Percentiles rank a stretch among this genome's conserved stretches.
phyloP scores from a whole-genome alignment of 2,888 invertebrate genomes.

The Nomada lathburiana region DNA sequence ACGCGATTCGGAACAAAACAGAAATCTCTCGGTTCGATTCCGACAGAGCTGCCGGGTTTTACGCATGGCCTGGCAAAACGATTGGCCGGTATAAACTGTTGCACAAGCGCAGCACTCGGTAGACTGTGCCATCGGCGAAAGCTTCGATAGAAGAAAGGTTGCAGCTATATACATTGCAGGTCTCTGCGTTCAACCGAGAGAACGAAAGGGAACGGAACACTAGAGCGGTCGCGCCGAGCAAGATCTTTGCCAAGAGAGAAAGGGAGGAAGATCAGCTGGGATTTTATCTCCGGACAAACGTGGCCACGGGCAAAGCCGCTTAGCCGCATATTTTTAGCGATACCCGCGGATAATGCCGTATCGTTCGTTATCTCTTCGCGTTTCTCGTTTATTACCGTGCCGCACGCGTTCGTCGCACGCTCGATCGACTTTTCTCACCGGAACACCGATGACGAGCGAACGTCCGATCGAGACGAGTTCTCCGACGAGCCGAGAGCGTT shows the following conservation, averaged over 20 bases:
- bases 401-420: not conserved
- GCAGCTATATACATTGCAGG: no score
- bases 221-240: no score
- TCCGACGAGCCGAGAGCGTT: no score
- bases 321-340: slow-evolving; percentile 22
- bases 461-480: no score
- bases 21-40: slow-evolving; percentile 2
- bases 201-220: not conserved
- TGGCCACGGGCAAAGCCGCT: slow-evolving; percentile 47
- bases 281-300: slow-evolving; percentile 42
- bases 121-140: slow-evolving; percentile 21
- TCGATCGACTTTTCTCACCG: not conserved
- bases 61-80: slow-evolving; percentile 15
- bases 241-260: not conserved
- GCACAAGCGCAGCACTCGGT: slow-evolving; percentile 16
- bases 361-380: not conserved
- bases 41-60: not conserved
- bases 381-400: not conserved
- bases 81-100: not conserved
- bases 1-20: not conserved
- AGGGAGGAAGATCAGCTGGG: slow-evolving; percentile 10
- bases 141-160: not conserved
- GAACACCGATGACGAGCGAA: not conserved
- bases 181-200: slow-evolving; percentile 2
- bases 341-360: slow-evolving; percentile 11